Conservation (phyloP, 1,140 invertebrate species). For the Lepidurus couesii region DNA sequence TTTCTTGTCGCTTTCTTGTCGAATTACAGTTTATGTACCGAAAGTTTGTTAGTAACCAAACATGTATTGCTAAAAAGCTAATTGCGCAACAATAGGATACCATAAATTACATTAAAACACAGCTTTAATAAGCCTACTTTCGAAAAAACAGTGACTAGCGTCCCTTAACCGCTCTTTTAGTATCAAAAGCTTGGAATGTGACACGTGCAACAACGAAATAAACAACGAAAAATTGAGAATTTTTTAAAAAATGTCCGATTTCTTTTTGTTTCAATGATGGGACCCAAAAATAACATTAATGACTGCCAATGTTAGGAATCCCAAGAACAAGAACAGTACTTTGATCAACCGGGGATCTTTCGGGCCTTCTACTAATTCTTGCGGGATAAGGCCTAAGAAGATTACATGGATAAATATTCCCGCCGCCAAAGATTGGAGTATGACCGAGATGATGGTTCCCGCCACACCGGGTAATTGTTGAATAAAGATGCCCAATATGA, state of each 20-base stretch:
- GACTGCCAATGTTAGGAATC: constrained; percentile 39
- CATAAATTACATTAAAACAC: neutral
- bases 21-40: too few relatives aligned
- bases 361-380: constrained; percentile 40
- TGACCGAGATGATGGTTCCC: constrained; percentile 40
- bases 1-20: too few relatives aligned
- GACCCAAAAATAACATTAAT: constrained; percentile 31
- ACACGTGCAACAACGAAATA: constrained; percentile 6
- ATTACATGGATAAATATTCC: constrained; percentile 47
- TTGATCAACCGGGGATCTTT: constrained; percentile 38
- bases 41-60: neutral
- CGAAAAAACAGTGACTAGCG: neutral
- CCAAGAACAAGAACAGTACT: constrained; percentile 40
- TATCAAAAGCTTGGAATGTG: constrained; percentile 15
- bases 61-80: neutral
- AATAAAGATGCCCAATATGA: constrained; percentile 43
- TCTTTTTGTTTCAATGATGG: constrained; percentile 27
- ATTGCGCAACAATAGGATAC: neutral
- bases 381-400: constrained; percentile 45
- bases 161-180: neutral
- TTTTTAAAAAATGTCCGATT: neutral
- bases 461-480: constrained; percentile 39
- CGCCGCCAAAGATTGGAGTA: constrained; percentile 46
- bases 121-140: neutral
- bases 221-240: neutral